Percentiles rank a stretch among this genome's conserved stretches.
These are phyloP conservation scores for Streptopelia turtur DNA, from an alignment of 2,797 vertebrate genomes.

Conservation along the genomic window DNA sequence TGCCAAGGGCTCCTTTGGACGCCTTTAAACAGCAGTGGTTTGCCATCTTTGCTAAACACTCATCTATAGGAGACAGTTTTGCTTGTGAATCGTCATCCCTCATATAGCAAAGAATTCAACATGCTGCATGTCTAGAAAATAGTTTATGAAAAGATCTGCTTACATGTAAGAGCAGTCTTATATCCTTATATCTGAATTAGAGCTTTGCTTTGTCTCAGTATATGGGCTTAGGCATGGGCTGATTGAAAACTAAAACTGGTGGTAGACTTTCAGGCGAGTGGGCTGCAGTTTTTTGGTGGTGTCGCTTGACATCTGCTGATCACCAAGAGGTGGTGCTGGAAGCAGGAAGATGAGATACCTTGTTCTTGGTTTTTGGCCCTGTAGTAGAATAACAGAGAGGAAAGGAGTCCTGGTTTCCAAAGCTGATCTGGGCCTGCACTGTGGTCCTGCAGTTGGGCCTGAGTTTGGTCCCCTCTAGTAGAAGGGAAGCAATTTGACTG, in stretches of 20 bases:
- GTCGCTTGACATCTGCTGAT: background rate
- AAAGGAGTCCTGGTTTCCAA: background rate
- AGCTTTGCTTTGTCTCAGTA: background rate
- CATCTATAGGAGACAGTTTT: background rate
- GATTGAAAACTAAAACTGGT: background rate
- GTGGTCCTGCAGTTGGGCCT: background rate
- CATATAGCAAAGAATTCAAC: background rate
- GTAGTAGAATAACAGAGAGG: background rate
- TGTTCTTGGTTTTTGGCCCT: background rate
- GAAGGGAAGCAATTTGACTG: background rate
- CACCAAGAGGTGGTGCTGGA: background rate
- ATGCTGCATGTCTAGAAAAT: background rate
- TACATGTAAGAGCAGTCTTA: background rate
- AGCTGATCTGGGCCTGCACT: rapidly evolving
- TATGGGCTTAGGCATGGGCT: background rate
- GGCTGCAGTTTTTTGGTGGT: background rate
- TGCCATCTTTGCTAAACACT: background rate
- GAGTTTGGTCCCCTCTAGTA: background rate
- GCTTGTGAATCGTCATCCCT: background rate
- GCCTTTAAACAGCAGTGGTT: background rate
- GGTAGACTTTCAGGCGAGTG: background rate
- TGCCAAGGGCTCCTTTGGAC: background rate
- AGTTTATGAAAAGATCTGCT: background rate
- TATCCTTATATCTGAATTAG: background rate
- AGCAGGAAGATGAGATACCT: background rate